Evolutionary conservation across 30 jellyfish, hydroid and myxozoan genomes (phyloP).

Genomic region (Cassiopea andromeda): DNA sequence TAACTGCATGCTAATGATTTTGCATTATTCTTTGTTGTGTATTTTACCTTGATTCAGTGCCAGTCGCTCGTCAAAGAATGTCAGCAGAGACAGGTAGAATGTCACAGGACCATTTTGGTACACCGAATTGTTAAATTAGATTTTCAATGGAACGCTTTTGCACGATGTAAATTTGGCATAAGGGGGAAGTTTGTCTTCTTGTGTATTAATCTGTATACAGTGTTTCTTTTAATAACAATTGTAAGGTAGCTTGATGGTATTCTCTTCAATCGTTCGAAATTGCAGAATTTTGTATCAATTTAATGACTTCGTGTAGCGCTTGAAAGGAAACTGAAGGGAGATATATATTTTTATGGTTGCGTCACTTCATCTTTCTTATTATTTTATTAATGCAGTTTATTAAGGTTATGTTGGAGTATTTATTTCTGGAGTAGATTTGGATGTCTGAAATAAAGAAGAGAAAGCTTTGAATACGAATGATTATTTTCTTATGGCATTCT

Average conservation of each 20-base stretch:
- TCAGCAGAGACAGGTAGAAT: slow-evolving; percentile 50
- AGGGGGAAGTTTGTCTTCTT: not conserved
- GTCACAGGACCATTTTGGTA: not conserved
- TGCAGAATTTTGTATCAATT: not conserved
- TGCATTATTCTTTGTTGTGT: not conserved
- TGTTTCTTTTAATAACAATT: not conserved
- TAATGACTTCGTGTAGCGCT: not conserved
- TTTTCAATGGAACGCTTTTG: not conserved
- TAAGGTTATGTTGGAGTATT: too few species aligned
- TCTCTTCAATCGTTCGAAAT: not conserved
- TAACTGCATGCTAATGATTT: too few species aligned
- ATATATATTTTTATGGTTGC: too few species aligned
- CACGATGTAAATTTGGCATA: not conserved
- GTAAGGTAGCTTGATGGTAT: not conserved
- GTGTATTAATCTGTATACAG: not conserved
- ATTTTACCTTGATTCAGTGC: slow-evolving; percentile 18
- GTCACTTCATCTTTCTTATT: too few species aligned
- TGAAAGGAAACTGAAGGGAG: not conserved
- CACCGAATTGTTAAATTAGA: not conserved
- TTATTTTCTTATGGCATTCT: not conserved
- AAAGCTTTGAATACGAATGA: not conserved
- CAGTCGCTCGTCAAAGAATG: slow-evolving; percentile 64
- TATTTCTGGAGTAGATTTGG: too few species aligned
- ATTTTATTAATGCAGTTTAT: too few species aligned
- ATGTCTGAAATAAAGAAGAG: too few species aligned